Evolutionary conservation across 2,113 vertebrate species (phyloP), one percentile per base, ranked within the genome.

Genomic region (Caranx ignobilis): DNA sequence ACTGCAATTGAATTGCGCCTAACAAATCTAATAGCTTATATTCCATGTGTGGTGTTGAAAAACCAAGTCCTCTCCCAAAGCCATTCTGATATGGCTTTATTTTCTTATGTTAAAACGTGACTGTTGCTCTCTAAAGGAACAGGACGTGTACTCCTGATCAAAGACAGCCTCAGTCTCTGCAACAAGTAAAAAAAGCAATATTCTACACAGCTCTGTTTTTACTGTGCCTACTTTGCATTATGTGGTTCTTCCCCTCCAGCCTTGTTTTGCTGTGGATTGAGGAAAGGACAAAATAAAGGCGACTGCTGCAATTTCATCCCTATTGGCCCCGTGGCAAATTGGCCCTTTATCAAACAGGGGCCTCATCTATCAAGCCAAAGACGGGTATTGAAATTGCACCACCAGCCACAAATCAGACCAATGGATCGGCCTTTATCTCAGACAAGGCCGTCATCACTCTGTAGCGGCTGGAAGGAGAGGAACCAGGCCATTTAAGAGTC

Each of bases 351-450:
- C 94, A 95, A 94, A 89, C 70, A 26, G 85, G 84, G 82, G 80
- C 65, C 89, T 91, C 92, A 94, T 95, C 86, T 93, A 93, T 95
- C 94, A 95, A 90, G 71, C 61, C 79, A 83, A 83, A 88, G 93
- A 93, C 91, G 87, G 90, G 91, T 94, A 95, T 95, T 95, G 94
- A 95, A 95, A 95, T 95, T 93, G 94, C 91, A 85, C 92, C 79
- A 83, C 86, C 62, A 71, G 89, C 93, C 94, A 94, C 93, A 95
- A 95, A 95, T 95, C 94, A 94, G 91, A 82, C 86, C 92, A 88
- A 93, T 92, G 89, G 94, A 94, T 95, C 89, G 78, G 86, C 84
- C 82, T 92, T 94, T 94, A 94, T 94, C 91, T 91, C 87, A 88
- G 89, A 93, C 94, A 94, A 95, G 94, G 94, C 94, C 92, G 87